Conservation (phyloP, 1,140 invertebrate species). For the Bombus soroeensis region DNA sequence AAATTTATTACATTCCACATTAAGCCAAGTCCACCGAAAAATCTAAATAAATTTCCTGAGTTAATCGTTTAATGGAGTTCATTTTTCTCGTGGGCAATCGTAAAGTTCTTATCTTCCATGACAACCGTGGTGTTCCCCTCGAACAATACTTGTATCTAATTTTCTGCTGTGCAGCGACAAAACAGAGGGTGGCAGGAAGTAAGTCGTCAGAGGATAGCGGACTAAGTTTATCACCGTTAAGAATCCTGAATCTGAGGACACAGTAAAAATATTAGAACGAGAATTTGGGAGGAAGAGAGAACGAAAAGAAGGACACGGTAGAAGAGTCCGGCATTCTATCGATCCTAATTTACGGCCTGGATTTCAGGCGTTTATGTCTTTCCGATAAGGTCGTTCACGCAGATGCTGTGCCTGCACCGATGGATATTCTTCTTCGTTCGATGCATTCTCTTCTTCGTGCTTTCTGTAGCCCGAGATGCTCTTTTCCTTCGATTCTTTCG, state of each 20-base stretch:
- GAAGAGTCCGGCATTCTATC: constrained; percentile 80
- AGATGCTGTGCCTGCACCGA: constrained; percentile 72
- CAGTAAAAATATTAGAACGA: constrained; percentile 38
- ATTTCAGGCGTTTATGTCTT: constrained; percentile 83
- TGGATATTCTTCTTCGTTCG: constrained; percentile 72
- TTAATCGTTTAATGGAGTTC: constrained; percentile 14
- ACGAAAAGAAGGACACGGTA: constrained; percentile 26
- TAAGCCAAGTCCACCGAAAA: too few species aligned
- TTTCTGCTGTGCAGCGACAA: constrained; percentile 10
- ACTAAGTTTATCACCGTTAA: constrained; percentile 29
- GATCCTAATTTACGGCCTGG: constrained; percentile 83
- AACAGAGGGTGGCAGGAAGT: neutral
- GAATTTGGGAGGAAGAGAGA: neutral
- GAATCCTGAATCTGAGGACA: constrained; percentile 8
- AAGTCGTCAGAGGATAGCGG: constrained; percentile 45
- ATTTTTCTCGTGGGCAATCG: constrained; percentile 37
- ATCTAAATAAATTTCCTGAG: neutral
- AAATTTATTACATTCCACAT: too few species aligned
- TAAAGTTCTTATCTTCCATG: constrained; percentile 55
- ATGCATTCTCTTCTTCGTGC: constrained; percentile 17
- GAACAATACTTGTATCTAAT: constrained; percentile 64
- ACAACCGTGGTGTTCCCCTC: constrained; percentile 48
- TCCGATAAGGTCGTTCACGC: constrained; percentile 81
- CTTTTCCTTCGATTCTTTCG: constrained; percentile 12
- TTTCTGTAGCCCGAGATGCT: neutral